Conservation (phyloP, 2,888 invertebrate species). For the Cremastinae sp. region DNA sequence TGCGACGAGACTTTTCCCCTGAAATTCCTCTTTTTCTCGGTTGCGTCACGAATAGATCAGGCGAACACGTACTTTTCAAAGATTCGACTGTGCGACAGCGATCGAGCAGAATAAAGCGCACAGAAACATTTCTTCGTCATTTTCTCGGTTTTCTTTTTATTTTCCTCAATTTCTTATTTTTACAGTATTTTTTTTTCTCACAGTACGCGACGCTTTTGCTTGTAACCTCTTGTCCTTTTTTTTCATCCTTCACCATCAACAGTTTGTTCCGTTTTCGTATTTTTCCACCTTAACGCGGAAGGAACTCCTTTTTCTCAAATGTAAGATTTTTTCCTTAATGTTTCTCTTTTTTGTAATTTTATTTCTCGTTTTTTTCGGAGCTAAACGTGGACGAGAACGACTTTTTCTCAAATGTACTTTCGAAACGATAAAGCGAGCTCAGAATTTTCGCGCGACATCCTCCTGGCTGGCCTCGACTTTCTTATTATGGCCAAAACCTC, state of each 20-base stretch:
- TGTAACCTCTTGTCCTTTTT: no score
- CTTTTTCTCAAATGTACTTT: constrained; percentile 48
- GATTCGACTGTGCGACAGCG: constrained; percentile 38
- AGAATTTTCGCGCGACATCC: constrained; percentile 42
- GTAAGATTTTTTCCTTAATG: no score
- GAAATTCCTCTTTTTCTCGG: constrained; percentile 10
- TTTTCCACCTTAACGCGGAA: no score
- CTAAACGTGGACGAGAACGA: constrained; percentile 41
- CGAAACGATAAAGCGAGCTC: constrained; percentile 39
- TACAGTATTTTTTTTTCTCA: no score
- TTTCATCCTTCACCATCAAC: no score
- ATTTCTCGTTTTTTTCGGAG: no score
- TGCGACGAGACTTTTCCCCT: constrained; percentile 33
- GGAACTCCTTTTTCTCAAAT: no score
- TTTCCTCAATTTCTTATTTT: no score
- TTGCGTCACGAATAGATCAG: constrained; percentile 31
- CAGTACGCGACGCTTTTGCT: no score
- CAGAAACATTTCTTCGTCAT: constrained; percentile 24
- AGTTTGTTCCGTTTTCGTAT: no score
- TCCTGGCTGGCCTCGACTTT: constrained; percentile 41
- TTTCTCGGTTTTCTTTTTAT: constrained; percentile 31
- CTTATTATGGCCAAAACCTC: constrained; percentile 52
- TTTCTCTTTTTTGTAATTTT: no score
- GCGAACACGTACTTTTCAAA: constrained; percentile 33
- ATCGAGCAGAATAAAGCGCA: constrained; percentile 35